Evolutionary conservation across 2,797 vertebrate species (phyloP).

Genomic region (Sparidentex hasta): DNA sequence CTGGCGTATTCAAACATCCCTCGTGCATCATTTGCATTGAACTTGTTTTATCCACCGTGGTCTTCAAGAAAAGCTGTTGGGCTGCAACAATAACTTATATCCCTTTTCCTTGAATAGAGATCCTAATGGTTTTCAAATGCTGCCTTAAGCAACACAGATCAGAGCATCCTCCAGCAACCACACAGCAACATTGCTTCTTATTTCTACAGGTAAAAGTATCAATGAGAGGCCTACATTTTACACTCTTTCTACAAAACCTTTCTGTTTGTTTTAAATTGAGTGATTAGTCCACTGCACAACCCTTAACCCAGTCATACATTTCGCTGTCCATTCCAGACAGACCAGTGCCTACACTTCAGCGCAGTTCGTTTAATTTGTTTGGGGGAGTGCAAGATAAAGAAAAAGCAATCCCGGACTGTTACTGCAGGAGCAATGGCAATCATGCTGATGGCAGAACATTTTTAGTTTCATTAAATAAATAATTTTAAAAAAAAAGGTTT

Average conservation of each 20-base stretch:
- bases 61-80: not conserved
- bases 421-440: not conserved
- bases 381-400: slow-evolving; percentile 9
- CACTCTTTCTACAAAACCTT: not conserved
- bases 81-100: not conserved
- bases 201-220: not conserved
- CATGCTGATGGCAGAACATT: not conserved
- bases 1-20: not conserved
- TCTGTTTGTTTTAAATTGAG: not conserved
- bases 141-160: slow-evolving; percentile 3
- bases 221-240: not conserved
- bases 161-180: not conserved
- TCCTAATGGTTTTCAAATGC: not conserved
- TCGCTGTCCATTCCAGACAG: not conserved
- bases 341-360: not conserved
- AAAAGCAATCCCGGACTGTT: slow-evolving; percentile 19
- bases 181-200: not conserved
- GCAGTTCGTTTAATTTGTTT: not conserved
- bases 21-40: slow-evolving; percentile 16
- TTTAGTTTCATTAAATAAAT: slow-evolving; percentile 11
- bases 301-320: not conserved
- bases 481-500: not conserved
- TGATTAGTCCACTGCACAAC: not conserved
- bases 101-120: not conserved
- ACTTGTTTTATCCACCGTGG: not conserved